These are phyloP conservation scores for Pollicipes pollicipes DNA, from an alignment of 1,140 invertebrate species.

Conservation along the genomic window DNA sequence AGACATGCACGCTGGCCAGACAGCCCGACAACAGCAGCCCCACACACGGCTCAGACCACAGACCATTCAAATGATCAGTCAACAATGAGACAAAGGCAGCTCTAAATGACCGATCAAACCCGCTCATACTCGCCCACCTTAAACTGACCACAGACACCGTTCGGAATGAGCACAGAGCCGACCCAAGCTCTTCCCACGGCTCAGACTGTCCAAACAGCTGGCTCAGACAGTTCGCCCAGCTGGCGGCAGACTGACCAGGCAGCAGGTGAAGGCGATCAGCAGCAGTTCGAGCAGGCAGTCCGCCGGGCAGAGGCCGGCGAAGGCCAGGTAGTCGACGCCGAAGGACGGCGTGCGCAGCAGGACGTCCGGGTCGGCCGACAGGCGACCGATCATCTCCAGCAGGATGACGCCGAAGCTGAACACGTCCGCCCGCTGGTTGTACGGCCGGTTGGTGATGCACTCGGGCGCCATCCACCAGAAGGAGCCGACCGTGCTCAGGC, in stretches of 20 bases:
- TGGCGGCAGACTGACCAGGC: constrained; percentile 50
- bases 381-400: constrained; percentile 80
- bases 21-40: no score
- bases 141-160: no score
- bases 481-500: constrained; percentile 72
- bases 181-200: no score
- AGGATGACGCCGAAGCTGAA: constrained; percentile 57
- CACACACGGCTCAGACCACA: no score
- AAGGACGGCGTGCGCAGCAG: constrained; percentile 83
- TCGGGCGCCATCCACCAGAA: constrained; percentile 98
- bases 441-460: constrained; percentile 77
- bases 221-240: neutral
- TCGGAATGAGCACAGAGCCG: no score
- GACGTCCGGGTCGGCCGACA: constrained; percentile 71
- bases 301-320: constrained; percentile 64
- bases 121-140: no score
- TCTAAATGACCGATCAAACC: no score
- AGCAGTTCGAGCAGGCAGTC: constrained; percentile 73
- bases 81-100: no score
- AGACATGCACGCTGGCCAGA: no score
- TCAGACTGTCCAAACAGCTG: no score
- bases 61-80: no score
- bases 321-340: constrained; percentile 56
- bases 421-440: constrained; percentile 33
- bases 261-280: constrained; percentile 77